Evolutionary conservation across 2,113 vertebrate genomes (phyloP).

Genomic region (Nematolebias whitei): DNA sequence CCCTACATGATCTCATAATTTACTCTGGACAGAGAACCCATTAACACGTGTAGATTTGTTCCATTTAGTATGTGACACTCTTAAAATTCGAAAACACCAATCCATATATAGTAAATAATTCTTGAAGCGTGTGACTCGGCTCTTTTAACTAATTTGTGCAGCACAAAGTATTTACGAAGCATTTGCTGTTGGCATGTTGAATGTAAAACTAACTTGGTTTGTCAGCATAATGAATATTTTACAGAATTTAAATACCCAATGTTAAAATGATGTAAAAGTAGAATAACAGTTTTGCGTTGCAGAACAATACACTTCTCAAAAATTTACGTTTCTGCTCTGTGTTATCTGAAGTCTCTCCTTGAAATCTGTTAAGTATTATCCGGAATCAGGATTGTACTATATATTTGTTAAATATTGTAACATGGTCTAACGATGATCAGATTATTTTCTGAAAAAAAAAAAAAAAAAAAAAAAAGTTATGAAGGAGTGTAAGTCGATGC

Average conservation of each 20-base stretch:
- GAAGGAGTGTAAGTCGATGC: too few species aligned
- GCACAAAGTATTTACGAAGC: not conserved
- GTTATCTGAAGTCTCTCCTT: too few species aligned
- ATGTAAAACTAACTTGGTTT: slow-evolving; percentile 28
- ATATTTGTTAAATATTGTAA: too few species aligned
- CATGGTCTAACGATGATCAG: too few species aligned
- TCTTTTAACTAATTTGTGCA: slow-evolving; percentile 41
- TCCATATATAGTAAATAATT: slow-evolving; percentile 44
- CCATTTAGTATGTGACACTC: slow-evolving; percentile 50
- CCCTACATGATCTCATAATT: slow-evolving; percentile 65
- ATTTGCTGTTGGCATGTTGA: slow-evolving; percentile 8
- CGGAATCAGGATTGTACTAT: too few species aligned
- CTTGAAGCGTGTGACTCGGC: slow-evolving; percentile 10
- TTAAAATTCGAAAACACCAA: slow-evolving; percentile 54
- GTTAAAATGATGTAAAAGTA: slow-evolving; percentile 60
- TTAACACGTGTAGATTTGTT: slow-evolving; percentile 61
- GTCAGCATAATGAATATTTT: slow-evolving; percentile 32
- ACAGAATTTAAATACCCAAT: slow-evolving; percentile 56
- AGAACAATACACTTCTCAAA: slow-evolving; percentile 40
- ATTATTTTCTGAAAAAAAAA: too few species aligned
- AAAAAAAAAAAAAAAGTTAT: too few species aligned
- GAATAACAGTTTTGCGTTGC: slow-evolving; percentile 45
- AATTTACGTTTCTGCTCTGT: too few species aligned
- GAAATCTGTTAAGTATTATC: too few species aligned
- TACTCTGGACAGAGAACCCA: slow-evolving; percentile 56